phyloP scores from a whole-genome alignment of 2,113 vertebrate genomes.

The Eubucco bourcierii region DNA sequence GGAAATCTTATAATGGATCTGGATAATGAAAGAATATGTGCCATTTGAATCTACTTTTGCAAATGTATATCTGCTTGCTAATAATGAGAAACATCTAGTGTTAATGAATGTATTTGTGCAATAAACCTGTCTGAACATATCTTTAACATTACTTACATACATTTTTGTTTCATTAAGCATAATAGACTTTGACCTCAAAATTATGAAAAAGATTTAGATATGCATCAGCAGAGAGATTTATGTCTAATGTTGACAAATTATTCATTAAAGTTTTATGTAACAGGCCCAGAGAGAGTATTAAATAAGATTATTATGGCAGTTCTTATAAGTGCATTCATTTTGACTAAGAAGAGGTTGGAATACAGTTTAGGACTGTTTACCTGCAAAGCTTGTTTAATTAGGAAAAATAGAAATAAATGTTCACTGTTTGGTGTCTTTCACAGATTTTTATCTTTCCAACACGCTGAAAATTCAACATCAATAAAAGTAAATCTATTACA shows the following conservation, averaged over 20 bases:
- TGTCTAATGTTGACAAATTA: slow-evolving; percentile 70
- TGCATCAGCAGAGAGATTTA: slow-evolving; percentile 58
- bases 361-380: slow-evolving; percentile 44
- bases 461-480: slow-evolving; percentile 34
- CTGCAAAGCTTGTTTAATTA: slow-evolving; percentile 49
- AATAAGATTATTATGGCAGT: slow-evolving; percentile 56
- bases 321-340: slow-evolving; percentile 60
- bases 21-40: slow-evolving; percentile 43
- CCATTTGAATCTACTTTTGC: slow-evolving; percentile 52
- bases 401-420: not conserved
- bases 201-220: slow-evolving; percentile 67
- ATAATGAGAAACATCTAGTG: slow-evolving; percentile 42
- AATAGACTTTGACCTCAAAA: slow-evolving; percentile 64
- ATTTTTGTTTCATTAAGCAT: slow-evolving; percentile 47
- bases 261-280: slow-evolving; percentile 64
- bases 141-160: slow-evolving; percentile 52
- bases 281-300: slow-evolving; percentile 42
- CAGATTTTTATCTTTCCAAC: slow-evolving; percentile 23
- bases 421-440: slow-evolving; percentile 39
- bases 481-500: slow-evolving; percentile 29
- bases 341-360: slow-evolving; percentile 30
- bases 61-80: slow-evolving; percentile 54
- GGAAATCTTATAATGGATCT: slow-evolving; percentile 54
- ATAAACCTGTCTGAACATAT: slow-evolving; percentile 54
- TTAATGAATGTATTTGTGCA: slow-evolving; percentile 31